Evolutionary conservation across 1,140 invertebrate species (phyloP).

Genomic region (Monomorium pharaonis): DNA sequence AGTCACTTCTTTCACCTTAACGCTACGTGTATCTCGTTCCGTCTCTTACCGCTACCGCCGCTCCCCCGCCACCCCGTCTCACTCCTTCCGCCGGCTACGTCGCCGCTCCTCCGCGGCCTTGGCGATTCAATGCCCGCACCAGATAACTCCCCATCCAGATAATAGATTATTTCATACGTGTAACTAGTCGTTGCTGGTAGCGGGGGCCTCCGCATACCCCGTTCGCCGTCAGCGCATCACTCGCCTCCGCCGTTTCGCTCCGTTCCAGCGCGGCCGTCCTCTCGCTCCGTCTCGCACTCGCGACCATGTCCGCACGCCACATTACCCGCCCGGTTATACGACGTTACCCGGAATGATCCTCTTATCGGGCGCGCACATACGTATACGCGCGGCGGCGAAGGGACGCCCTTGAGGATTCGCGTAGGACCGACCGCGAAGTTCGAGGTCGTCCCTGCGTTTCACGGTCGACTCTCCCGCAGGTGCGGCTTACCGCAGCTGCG

Average conservation of each 20-base stretch:
- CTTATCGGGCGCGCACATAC: slow-evolving; percentile 66
- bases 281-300: slow-evolving; percentile 48
- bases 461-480: background rate
- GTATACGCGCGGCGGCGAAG: background rate
- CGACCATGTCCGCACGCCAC: slow-evolving; percentile 60
- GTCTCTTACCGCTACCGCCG: slow-evolving; percentile 39
- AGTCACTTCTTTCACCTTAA: background rate
- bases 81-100: slow-evolving; percentile 61
- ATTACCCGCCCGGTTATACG: slow-evolving; percentile 72
- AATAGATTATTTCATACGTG: slow-evolving; percentile 84
- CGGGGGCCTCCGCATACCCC: slow-evolving; percentile 21
- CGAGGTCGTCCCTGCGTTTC: slow-evolving; percentile 38
- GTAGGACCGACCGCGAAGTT: slow-evolving; percentile 8
- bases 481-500: background rate
- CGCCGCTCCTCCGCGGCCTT: slow-evolving; percentile 81
- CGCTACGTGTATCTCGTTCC: slow-evolving; percentile 57
- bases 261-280: slow-evolving; percentile 8
- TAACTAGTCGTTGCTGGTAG: slow-evolving; percentile 79
- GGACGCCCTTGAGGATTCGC: slow-evolving; percentile 57
- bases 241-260: slow-evolving; percentile 26
- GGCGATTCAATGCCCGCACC: slow-evolving; percentile 84
- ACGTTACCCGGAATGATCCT: slow-evolving; percentile 74
- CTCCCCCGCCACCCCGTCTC: slow-evolving; percentile 4
- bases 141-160: slow-evolving; percentile 83
- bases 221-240: slow-evolving; percentile 21